Evolutionary conservation across 1,140 invertebrate species (phyloP).

Genomic region (Drosophila gunungcola): DNA sequence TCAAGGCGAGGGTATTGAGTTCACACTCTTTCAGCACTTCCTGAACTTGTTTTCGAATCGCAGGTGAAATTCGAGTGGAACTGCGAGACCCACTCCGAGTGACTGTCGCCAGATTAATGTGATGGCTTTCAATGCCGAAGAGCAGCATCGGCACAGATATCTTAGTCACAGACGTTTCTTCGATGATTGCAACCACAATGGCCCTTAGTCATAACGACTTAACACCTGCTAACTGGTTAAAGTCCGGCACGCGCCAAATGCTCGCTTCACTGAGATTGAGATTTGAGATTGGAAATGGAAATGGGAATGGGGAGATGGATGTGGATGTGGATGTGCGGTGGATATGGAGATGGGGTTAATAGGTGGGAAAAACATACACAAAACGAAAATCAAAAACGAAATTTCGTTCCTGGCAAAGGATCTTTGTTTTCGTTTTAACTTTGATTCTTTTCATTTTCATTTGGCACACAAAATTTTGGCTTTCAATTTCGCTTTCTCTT

Average conservation of each 20-base stretch:
- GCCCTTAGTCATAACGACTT: conserved; percentile 71
- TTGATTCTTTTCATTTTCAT: conserved; percentile 50
- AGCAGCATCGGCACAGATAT: conserved; percentile 23
- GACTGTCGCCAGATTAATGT: conserved; percentile 27
- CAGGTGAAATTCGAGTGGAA: conserved; percentile 68
- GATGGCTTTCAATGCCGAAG: conserved; percentile 65
- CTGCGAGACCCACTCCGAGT: conserved; percentile 16
- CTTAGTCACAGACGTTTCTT: conserved; percentile 68
- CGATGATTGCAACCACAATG: conserved; percentile 47
- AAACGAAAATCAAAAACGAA: conserved; percentile 69
- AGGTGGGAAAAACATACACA: conserved; percentile 60
- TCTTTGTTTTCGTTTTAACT: conserved; percentile 65
- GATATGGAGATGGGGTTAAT: not conserved
- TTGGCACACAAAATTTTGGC: conserved; percentile 62
- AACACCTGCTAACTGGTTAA: conserved; percentile 67
- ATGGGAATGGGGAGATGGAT: conserved; percentile 10
- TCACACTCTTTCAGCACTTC: conserved; percentile 18
- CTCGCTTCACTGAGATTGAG: conserved; percentile 36
- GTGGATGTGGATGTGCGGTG: not conserved
- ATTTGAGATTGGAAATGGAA: conserved; percentile 5
- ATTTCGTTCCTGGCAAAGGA: conserved; percentile 79
- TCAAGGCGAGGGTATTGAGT: conserved; percentile 17
- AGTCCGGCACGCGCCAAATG: conserved; percentile 50
- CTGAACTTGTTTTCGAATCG: conserved; percentile 42
- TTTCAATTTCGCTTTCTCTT: conserved; percentile 72